Conservation (phyloP, 2,113 vertebrate genomes). For the Ptilonorhynchus violaceus region DNA sequence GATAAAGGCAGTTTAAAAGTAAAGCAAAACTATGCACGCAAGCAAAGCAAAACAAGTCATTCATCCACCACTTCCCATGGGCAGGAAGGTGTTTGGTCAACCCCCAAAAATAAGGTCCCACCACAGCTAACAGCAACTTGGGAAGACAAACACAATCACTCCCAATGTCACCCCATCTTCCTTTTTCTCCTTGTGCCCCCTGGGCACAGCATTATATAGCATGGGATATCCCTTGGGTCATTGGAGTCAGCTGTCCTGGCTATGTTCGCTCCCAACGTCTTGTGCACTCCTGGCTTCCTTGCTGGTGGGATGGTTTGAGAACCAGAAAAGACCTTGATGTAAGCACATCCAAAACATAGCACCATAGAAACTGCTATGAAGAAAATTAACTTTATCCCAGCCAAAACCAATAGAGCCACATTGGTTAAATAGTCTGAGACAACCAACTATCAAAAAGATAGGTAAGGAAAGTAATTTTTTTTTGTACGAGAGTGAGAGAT, state of each 20-base stretch:
- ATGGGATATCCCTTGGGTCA: not conserved
- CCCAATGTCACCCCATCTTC: rapidly evolving
- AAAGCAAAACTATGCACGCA: rapidly evolving
- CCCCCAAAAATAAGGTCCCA: not conserved
- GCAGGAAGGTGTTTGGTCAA: not conserved
- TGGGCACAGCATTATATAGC: rapidly evolving
- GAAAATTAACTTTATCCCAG: not conserved
- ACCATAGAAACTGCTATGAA: not conserved
- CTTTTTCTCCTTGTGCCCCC: not conserved
- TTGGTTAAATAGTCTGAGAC: not conserved
- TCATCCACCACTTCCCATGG: not conserved
- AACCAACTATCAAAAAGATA: not conserved
- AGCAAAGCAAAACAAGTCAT: not conserved
- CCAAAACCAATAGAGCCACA: not conserved
- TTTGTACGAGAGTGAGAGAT: not conserved
- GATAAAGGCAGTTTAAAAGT: not conserved
- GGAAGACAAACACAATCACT: not conserved
- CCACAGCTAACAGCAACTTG: rapidly evolving
- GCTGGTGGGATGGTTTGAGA: rapidly evolving
- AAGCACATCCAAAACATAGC: not conserved
- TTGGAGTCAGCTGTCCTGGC: not conserved
- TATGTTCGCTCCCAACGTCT: not conserved
- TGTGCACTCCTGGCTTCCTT: not conserved
- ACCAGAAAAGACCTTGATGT: not conserved
- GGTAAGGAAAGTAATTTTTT: not conserved